A percentile compares a stretch with the other conserved stretches of the same genome.
These are phyloP conservation scores for Hirundo rustica DNA, from an alignment of 2,797 vertebrate genomes.

Conservation along the genomic window DNA sequence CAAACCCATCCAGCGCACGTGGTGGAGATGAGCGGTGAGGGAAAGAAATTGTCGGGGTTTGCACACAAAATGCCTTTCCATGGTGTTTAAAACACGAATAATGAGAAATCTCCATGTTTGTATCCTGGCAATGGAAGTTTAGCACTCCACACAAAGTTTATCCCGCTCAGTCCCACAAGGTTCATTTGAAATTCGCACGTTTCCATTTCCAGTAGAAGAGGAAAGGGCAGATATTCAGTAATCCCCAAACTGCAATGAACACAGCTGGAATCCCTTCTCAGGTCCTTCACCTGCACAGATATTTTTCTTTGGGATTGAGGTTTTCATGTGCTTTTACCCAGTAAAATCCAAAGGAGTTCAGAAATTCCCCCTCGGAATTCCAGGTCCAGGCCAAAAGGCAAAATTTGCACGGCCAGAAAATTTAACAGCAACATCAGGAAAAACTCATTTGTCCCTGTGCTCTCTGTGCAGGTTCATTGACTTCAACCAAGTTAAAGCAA, in stretches of 20 bases:
- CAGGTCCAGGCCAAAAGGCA: neutral
- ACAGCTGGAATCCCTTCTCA: neutral
- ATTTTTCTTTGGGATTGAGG: neutral
- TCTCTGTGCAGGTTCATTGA: neutral
- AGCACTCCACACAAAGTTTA: neutral
- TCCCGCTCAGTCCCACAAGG: neutral
- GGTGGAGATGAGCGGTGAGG: constrained; percentile 61
- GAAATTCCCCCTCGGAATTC: neutral
- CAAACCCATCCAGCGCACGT: neutral
- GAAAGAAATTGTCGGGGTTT: neutral
- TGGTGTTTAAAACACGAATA: neutral
- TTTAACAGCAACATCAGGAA: neutral
- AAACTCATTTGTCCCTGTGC: neutral
- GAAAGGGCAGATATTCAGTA: neutral
- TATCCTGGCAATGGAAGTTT: neutral
- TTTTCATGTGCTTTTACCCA: neutral
- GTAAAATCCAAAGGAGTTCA: neutral
- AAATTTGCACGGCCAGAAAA: neutral
- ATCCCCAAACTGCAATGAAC: neutral
- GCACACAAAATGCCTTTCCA: neutral
- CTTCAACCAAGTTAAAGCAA: neutral
- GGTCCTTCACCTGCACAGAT: neutral
- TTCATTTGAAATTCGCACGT: neutral
- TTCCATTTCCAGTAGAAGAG: neutral
- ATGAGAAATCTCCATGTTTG: neutral